Percentiles rank a stretch among this genome's conserved stretches.
phyloP scores from a whole-genome alignment of 2,888 invertebrate species.

The Helleia helle region DNA sequence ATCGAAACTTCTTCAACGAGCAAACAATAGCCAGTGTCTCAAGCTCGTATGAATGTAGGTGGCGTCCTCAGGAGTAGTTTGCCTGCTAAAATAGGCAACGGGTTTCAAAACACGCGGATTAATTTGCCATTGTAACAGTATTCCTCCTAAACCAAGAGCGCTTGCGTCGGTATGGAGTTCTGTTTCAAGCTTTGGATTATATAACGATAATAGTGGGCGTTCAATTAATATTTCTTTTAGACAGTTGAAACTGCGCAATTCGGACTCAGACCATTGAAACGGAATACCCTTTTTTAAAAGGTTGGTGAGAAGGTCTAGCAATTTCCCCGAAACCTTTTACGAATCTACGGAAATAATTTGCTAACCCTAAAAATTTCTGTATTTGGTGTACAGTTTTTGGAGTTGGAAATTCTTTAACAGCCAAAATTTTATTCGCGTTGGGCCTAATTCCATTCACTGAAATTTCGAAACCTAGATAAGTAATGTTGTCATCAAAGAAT shows the following conservation, averaged over 20 bases:
- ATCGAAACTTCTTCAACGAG: conserved; percentile 25
- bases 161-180: conserved; percentile 34
- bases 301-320: conserved; percentile 17
- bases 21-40: conserved; percentile 25
- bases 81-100: conserved; percentile 23
- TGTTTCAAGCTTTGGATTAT: conserved; percentile 23
- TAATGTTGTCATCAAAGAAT: conserved; percentile 17
- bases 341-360: conserved; percentile 21
- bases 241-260: conserved; percentile 5
- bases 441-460: too few relatives aligned
- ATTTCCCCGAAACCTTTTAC: conserved; percentile 18
- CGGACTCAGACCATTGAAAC: conserved; percentile 15
- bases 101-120: conserved; percentile 16
- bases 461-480: conserved; percentile 21
- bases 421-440: conserved; percentile 12
- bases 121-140: conserved; percentile 25
- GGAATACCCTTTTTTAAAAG: conserved; percentile 18
- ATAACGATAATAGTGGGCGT: conserved; percentile 28
- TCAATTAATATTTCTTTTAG: conserved; percentile 8
- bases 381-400: conserved; percentile 21
- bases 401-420: conserved; percentile 18
- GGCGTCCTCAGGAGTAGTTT: conserved; percentile 19
- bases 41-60: conserved; percentile 23
- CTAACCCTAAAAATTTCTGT: conserved; percentile 21
- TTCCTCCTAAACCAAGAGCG: conserved; percentile 26